Percentiles rank a stretch among this genome's conserved stretches.
These are phyloP conservation scores for Diorhabda sublineata DNA, from an alignment of 1,140 invertebrate species.

Conservation along the genomic window DNA sequence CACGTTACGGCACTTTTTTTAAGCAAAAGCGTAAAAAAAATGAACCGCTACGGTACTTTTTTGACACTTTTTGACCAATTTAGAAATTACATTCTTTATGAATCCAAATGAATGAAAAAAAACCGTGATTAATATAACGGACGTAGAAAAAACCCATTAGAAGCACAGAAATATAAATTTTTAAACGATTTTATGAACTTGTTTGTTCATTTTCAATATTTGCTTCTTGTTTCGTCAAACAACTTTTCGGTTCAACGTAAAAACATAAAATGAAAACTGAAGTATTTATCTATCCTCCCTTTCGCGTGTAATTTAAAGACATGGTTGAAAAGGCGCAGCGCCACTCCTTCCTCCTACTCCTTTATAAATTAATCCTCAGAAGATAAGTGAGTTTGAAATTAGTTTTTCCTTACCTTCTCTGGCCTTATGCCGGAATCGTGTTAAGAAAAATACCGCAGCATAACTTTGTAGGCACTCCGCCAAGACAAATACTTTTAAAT, in stretches of 20 bases:
- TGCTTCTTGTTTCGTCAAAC: background rate
- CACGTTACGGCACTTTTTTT: too few relatives aligned
- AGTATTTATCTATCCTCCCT: slow-evolving; percentile 2
- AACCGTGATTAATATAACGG: too few relatives aligned
- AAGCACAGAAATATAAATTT: too few relatives aligned
- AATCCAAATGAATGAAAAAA: too few relatives aligned
- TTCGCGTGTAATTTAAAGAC: slow-evolving; percentile 2
- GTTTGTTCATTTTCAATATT: background rate
- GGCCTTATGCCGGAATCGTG: background rate
- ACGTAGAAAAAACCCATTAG: too few relatives aligned
- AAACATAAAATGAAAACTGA: background rate
- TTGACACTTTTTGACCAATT: too few relatives aligned
- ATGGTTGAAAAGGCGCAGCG: background rate
- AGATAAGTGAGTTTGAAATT: slow-evolving; percentile 2
- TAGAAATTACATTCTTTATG: too few relatives aligned
- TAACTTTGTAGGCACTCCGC: background rate
- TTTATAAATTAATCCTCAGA: slow-evolving; percentile 1
- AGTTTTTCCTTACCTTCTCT: background rate
- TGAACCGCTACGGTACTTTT: too few relatives aligned
- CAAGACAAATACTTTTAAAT: slow-evolving; percentile 3
- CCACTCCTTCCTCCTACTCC: background rate
- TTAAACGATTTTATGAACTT: background rate
- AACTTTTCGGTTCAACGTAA: background rate
- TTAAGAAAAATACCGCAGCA: background rate
- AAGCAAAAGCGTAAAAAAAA: too few relatives aligned